Conservation (phyloP, 2,797 vertebrate genomes). For the Columba guinea region DNA sequence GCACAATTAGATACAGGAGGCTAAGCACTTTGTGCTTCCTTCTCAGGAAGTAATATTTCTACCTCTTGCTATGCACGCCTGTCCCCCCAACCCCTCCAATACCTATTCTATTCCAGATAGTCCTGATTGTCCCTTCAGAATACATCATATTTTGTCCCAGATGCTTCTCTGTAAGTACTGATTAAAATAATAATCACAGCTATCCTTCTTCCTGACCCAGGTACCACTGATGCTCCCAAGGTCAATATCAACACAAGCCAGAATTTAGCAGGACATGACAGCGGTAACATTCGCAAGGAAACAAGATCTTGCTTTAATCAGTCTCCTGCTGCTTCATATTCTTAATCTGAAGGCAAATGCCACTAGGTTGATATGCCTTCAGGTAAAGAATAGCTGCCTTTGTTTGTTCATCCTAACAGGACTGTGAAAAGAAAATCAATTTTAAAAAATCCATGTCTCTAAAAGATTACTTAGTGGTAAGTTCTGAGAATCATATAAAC, state of each 20-base stretch:
- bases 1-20: background rate
- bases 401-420: constrained; percentile 47
- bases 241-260: background rate
- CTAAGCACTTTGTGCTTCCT: background rate
- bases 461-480: constrained; percentile 40
- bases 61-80: background rate
- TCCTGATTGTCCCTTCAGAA: background rate
- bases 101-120: background rate
- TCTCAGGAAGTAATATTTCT: background rate
- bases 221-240: background rate
- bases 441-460: background rate
- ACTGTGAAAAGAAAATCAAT: constrained; percentile 25
- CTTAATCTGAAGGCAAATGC: constrained; percentile 40
- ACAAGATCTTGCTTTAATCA: constrained; percentile 49
- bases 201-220: background rate
- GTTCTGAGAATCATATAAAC: constrained; percentile 1
- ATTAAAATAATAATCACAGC: background rate
- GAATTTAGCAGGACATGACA: constrained; percentile 5
- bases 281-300: background rate
- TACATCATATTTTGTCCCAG: background rate
- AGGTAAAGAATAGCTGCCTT: constrained; percentile 27
- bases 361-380: constrained; percentile 11
- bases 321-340: constrained; percentile 20
- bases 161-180: background rate
- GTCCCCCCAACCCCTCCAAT: too few species aligned